Percentiles rank a stretch among this genome's conserved stretches.
Evolutionary conservation across 2,888 invertebrate species (phyloP).

Genomic region (Microplitis deprimator): DNA sequence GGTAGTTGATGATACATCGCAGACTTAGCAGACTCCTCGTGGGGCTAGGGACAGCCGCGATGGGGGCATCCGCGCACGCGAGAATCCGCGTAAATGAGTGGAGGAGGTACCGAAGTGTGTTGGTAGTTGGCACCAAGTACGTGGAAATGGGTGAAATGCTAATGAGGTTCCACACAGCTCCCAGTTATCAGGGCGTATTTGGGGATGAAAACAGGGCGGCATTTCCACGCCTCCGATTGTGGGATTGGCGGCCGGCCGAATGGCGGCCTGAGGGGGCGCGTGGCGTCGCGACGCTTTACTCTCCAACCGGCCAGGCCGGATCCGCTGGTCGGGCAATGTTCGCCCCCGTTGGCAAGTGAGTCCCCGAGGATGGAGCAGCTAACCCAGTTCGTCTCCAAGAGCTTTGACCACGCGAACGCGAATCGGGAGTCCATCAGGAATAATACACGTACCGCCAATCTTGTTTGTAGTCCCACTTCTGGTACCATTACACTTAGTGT

Average conservation of each 20-base stretch:
- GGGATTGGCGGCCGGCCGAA: slow-evolving; percentile 57
- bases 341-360: slow-evolving; percentile 41
- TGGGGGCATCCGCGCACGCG: slow-evolving; percentile 10
- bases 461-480: slow-evolving; percentile 34
- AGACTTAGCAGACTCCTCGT: slow-evolving; percentile 8
- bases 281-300: slow-evolving; percentile 43
- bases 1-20: not conserved
- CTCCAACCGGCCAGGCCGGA: slow-evolving; percentile 26
- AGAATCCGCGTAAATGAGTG: not conserved
- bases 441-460: slow-evolving; percentile 24
- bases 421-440: slow-evolving; percentile 35
- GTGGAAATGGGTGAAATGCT: slow-evolving; percentile 62
- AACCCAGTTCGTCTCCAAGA: slow-evolving; percentile 92
- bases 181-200: slow-evolving; percentile 18
- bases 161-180: slow-evolving; percentile 54
- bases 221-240: slow-evolving; percentile 51
- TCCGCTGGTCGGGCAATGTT: slow-evolving; percentile 35
- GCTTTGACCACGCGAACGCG: slow-evolving; percentile 75
- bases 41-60: not conserved
- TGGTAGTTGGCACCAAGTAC: slow-evolving; percentile 19
- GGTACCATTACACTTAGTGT: slow-evolving; percentile 63
- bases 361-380: slow-evolving; percentile 83
- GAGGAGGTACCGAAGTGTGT: slow-evolving; percentile 7
- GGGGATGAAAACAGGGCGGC: slow-evolving; percentile 37
- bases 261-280: slow-evolving; percentile 53